Conservation (phyloP, 1,140 invertebrate species). For the Lucilia sericata region DNA sequence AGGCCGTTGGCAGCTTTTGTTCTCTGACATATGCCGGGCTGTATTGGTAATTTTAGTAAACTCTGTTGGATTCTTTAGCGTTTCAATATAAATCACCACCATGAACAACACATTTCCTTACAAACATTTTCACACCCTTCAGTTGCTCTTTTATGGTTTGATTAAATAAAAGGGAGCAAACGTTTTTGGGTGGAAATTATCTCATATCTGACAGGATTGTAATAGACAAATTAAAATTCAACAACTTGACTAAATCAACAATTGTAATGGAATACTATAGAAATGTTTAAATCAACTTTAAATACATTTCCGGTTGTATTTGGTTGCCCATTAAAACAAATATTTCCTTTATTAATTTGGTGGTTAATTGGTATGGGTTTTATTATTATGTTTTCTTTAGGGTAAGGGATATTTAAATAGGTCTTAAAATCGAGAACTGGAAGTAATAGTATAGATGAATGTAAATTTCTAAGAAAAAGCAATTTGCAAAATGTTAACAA, state of each 20-base stretch:
- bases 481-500: no score
- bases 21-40: background rate
- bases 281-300: no score
- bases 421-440: no score
- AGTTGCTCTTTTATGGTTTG: background rate
- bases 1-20: background rate
- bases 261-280: no score
- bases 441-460: no score
- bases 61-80: background rate
- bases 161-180: background rate
- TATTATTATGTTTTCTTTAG: no score
- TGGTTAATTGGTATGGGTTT: no score
- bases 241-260: background rate
- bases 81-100: background rate
- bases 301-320: no score
- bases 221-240: slow-evolving; percentile 19
- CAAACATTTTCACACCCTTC: slow-evolving; percentile 16
- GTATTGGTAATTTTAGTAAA: background rate
- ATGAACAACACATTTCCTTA: background rate
- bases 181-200: background rate
- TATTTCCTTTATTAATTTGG: no score
- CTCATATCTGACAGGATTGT: background rate
- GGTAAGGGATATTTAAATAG: no score
- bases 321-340: no score
- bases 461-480: no score